phyloP scores from a whole-genome alignment of 1,140 invertebrate species.

The Coboldia fuscipes region DNA sequence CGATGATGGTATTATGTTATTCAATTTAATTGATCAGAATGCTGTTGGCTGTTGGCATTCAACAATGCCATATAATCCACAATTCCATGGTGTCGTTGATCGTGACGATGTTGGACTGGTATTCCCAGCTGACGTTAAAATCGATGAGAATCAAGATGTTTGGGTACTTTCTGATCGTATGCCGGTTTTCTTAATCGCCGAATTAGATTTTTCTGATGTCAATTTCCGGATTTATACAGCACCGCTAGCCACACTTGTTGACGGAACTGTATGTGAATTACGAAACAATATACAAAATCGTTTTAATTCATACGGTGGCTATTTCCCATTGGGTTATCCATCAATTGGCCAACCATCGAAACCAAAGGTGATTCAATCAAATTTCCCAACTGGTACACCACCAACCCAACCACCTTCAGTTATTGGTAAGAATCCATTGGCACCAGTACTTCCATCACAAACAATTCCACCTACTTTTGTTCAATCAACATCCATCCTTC shows the following conservation, averaged over 20 bases:
- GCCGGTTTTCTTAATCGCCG: conserved; percentile 48
- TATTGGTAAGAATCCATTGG: background rate
- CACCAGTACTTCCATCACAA: background rate
- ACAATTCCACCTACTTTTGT: background rate
- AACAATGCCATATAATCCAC: conserved; percentile 32
- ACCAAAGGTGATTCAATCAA: background rate
- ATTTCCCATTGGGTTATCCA: background rate
- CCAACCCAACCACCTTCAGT: background rate
- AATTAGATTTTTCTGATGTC: conserved; percentile 48
- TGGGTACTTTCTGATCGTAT: conserved; percentile 66
- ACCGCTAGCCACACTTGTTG: conserved; percentile 34
- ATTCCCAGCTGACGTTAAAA: conserved; percentile 58
- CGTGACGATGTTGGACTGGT: conserved; percentile 49
- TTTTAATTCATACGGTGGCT: background rate
- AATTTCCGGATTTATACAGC: conserved; percentile 57
- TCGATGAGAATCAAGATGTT: conserved; percentile 34
- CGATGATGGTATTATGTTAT: conserved; percentile 47
- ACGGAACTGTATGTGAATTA: conserved; percentile 45
- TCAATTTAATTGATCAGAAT: conserved; percentile 56
- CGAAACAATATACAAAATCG: conserved; percentile 11
- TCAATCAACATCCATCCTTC: background rate
- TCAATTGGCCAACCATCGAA: conserved; percentile 4
- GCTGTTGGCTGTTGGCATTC: conserved; percentile 64
- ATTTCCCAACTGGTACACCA: background rate
- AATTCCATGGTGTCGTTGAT: conserved; percentile 47